These are phyloP conservation scores for Trachops cirrhosus DNA, from an alignment of 2,797 vertebrate species.

Conservation along the genomic window DNA sequence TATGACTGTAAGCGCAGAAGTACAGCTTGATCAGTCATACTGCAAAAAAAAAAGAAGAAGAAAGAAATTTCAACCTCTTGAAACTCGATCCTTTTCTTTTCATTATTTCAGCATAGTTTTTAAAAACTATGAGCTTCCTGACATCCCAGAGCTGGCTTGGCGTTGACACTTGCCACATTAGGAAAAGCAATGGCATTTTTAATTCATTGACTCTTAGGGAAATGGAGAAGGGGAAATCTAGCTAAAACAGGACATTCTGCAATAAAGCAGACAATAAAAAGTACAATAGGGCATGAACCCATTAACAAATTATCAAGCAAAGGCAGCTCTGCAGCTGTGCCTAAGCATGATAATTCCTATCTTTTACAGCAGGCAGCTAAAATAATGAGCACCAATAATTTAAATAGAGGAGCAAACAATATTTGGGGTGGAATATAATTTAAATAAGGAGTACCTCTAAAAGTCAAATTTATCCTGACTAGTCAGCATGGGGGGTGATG, in stretches of 20 bases:
- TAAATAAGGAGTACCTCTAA: slow-evolving; percentile 26
- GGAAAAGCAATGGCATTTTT: neutral
- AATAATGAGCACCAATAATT: slow-evolving; percentile 16
- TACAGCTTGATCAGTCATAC: neutral
- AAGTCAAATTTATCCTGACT: neutral
- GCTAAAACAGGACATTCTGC: neutral
- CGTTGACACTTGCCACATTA: neutral
- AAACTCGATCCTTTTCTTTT: neutral
- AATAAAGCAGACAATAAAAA: slow-evolving; percentile 25
- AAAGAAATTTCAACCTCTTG: neutral
- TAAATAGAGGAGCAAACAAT: slow-evolving; percentile 36
- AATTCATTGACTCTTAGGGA: neutral
- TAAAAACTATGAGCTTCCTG: neutral
- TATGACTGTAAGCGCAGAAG: neutral
- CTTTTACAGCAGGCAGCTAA: neutral
- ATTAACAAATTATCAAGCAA: slow-evolving; percentile 15
- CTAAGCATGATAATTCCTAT: neutral
- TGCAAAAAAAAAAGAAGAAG: neutral
- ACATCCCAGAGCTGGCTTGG: neutral
- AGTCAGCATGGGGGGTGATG: neutral
- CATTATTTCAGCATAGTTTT: neutral
- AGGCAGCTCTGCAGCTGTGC: neutral
- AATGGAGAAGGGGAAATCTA: neutral
- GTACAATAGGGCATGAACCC: neutral
- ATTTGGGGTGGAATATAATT: slow-evolving; percentile 32